Evolutionary conservation across 2,113 vertebrate genomes (phyloP), one percentile per base, ranked within the genome.

Genomic region (Cavia aperea): DNA sequence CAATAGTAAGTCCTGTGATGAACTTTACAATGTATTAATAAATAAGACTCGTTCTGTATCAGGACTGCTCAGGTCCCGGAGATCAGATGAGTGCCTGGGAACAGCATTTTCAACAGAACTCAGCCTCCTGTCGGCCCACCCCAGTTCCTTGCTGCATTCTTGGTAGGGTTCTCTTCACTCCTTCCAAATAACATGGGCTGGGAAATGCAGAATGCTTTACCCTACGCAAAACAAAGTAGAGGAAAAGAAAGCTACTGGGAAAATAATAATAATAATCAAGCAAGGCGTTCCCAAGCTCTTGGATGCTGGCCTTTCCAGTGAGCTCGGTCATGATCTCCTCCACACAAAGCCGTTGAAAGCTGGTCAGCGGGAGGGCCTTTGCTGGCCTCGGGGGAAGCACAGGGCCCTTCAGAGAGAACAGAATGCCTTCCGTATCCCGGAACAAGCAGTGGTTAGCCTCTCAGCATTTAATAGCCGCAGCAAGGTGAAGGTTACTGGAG

Each of bases 401-500:
- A 84, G 86, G 90, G 33, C 56, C 46, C 16, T 83, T 94, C 77
- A 51, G 91, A 87, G 79, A 88, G 86, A 93, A 91, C 0, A 3
- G 84, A 87, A 88, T 54, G 56, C 26, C 89, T 95, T 94, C 96
- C 96, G 93, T 92, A 88, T 93, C 77, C 92, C 89, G 94, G 91
- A 96, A 93, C 95, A 96, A 96, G 96, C 89, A 94, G 93, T 89
- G 68, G 83, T 96, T 95, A 95, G 81, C 81, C 77, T 95, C 86
- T 65, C 94, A 95, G 95, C 91, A 87, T 85, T 97, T 96, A 94
- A 93, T 89, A 85, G 87, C n/a, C 5, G 0, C 43, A 63, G 81
- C 3, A 21, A 94, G 66, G 90, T 68, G 75, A 93, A 94, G 81
- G 81, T 95, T 95, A 86, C 46, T 14, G 84, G 93, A 89, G 92